A percentile compares a stretch with the other conserved stretches of the same genome.
These are phyloP conservation scores for Magallana nippona DNA, from an alignment of 2,888 invertebrate genomes.

Conservation along the genomic window DNA sequence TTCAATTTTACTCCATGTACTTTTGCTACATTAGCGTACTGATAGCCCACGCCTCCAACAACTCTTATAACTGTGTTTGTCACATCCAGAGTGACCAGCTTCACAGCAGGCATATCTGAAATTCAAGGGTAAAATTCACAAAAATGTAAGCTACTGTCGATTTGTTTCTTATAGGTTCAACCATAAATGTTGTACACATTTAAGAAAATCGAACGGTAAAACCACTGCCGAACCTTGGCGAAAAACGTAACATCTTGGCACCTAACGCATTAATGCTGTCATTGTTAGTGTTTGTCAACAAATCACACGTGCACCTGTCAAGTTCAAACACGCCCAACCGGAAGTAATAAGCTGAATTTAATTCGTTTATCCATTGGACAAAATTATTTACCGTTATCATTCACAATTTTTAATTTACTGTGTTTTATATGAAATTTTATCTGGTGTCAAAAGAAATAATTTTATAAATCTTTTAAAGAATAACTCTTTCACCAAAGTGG, in stretches of 20 bases:
- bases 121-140: background rate
- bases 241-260: background rate
- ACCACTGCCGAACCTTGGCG: too few species aligned
- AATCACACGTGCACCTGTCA: slow-evolving; percentile 32
- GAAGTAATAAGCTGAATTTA: slow-evolving; percentile 15
- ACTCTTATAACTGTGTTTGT: slow-evolving; percentile 91
- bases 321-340: slow-evolving; percentile 21
- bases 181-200: too few species aligned
- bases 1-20: slow-evolving; percentile 85
- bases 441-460: background rate
- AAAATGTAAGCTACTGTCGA: background rate
- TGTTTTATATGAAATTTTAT: background rate
- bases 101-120: slow-evolving; percentile 56
- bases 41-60: slow-evolving; percentile 86
- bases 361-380: background rate
- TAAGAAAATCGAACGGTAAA: too few species aligned
- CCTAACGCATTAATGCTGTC: slow-evolving; percentile 5
- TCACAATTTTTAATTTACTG: background rate
- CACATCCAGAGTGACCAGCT: slow-evolving; percentile 90
- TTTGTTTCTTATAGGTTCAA: too few species aligned
- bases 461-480: background rate
- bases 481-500: background rate
- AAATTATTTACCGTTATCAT: background rate
- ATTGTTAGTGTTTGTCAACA: slow-evolving; percentile 15
- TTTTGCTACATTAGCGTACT: slow-evolving; percentile 87